These are phyloP conservation scores for Rattus rattus DNA, from an alignment of 2,113 vertebrate genomes.

Conservation along the genomic window DNA sequence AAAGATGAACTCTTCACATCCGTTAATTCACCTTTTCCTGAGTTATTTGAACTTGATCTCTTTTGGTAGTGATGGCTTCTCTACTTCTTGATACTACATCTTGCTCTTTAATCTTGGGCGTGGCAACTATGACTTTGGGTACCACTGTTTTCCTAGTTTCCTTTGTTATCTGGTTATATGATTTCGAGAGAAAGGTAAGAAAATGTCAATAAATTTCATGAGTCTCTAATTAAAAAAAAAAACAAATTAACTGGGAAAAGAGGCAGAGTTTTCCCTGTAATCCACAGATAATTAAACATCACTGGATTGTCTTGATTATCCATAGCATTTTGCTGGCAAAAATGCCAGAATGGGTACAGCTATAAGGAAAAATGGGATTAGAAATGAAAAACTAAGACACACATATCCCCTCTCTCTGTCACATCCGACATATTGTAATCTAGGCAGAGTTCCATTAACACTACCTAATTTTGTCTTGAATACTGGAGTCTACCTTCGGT, in stretches of 20 bases:
- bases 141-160: slow-evolving; percentile 87
- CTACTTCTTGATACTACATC: slow-evolving; percentile 84
- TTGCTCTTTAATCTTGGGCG: slow-evolving; percentile 87
- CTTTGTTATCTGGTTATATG: slow-evolving; percentile 85
- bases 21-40: slow-evolving; percentile 87
- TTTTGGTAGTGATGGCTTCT: slow-evolving; percentile 84
- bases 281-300: slow-evolving; percentile 17
- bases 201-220: slow-evolving; percentile 47
- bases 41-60: slow-evolving; percentile 86
- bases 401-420: background rate
- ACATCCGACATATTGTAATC: background rate
- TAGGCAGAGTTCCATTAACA: background rate
- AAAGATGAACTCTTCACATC: slow-evolving; percentile 37
- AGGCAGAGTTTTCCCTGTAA: slow-evolving; percentile 34
- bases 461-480: background rate
- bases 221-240: slow-evolving; percentile 26
- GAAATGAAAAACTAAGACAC: background rate
- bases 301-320: background rate
- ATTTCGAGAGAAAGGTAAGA: slow-evolving; percentile 63
- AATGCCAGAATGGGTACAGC: background rate
- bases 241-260: slow-evolving; percentile 29
- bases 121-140: slow-evolving; percentile 86
- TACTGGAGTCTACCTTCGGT: background rate
- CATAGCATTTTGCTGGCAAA: background rate
- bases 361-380: background rate